A percentile compares a stretch with the other conserved stretches of the same genome.
Conservation (phyloP, 2,888 invertebrate species). For the Phymatocera aterrima region DNA sequence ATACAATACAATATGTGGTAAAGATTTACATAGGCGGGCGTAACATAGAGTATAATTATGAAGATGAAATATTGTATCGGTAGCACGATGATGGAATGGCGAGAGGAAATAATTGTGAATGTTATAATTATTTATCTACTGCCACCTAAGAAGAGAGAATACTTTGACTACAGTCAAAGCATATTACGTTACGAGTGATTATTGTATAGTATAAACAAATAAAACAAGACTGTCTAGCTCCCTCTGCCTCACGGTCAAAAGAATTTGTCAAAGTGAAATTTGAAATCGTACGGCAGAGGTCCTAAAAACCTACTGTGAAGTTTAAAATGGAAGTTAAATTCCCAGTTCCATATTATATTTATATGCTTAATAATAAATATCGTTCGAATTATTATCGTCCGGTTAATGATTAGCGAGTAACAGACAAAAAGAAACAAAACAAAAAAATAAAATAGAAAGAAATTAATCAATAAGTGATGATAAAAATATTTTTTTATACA, state of each 20-base stretch:
- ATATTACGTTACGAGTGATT: constrained; percentile 25
- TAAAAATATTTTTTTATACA: constrained; percentile 37
- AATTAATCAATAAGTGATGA: constrained; percentile 24
- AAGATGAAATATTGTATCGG: background rate
- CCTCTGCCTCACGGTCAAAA: constrained; percentile 20
- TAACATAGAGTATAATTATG: background rate
- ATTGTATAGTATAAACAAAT: constrained; percentile 43
- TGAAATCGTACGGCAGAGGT: constrained; percentile 13
- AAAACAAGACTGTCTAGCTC: constrained; percentile 44
- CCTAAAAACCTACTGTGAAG: constrained; percentile 15
- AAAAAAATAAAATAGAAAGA: constrained; percentile 6
- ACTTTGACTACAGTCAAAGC: background rate
- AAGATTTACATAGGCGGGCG: background rate
- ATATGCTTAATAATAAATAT: constrained; percentile 15
- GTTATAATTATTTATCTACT: background rate
- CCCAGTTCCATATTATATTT: constrained; percentile 36
- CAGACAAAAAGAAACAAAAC: background rate
- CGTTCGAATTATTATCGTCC: constrained; percentile 2
- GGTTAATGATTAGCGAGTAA: background rate
- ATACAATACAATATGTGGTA: background rate
- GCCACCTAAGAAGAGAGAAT: background rate
- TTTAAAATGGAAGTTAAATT: constrained; percentile 34
- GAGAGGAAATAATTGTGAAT: background rate
- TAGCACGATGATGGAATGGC: background rate
- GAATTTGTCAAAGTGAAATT: constrained; percentile 22